Conservation (phyloP, 2,797 vertebrate genomes). For the Apodemus agrarius region DNA sequence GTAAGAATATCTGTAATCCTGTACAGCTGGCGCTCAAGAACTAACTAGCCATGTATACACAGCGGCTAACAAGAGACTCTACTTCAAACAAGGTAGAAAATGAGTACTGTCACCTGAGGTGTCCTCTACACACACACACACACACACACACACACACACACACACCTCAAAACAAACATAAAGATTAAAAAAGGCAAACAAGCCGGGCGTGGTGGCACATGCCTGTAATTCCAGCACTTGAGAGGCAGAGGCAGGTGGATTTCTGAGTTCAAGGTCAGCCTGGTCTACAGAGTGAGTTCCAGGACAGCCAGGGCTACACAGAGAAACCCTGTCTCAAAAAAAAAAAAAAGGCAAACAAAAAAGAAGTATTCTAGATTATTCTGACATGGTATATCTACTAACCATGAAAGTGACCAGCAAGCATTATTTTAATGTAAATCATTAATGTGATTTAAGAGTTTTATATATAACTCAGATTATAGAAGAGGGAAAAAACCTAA, state of each 20-base stretch:
- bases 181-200: neutral
- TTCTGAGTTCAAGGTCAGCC: too few species aligned
- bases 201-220: too few species aligned
- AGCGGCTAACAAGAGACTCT: neutral
- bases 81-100: neutral
- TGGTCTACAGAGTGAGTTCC: too few species aligned
- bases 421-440: neutral
- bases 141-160: neutral
- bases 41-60: neutral
- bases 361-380: neutral
- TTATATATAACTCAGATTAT: neutral
- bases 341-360: neutral
- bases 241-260: too few species aligned
- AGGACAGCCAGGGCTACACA: too few species aligned
- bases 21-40: neutral
- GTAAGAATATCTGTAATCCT: neutral
- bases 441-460: neutral
- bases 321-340: too few species aligned
- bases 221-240: too few species aligned
- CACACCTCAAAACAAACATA: neutral
- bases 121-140: neutral
- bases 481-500: neutral
- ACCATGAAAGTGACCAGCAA: neutral
- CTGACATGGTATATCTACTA: neutral
- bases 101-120: neutral